Evolutionary conservation across 2,797 vertebrate species (phyloP), one percentile per base, ranked within the genome.

Genomic region (Sciaenops ocellatus): DNA sequence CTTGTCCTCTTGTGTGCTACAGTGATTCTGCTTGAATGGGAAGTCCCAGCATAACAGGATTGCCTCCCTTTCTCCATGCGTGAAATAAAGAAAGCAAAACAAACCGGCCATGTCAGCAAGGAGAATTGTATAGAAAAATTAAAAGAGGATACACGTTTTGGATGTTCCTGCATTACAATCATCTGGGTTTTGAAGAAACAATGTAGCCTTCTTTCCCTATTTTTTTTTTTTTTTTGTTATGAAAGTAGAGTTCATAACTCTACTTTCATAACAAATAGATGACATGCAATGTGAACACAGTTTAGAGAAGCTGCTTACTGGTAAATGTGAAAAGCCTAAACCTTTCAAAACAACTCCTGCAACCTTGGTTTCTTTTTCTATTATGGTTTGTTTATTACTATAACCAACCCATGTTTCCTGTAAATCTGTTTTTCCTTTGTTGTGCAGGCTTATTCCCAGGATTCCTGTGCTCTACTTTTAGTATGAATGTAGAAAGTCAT

Each of bases 401-500:
- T 17, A 82, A 28, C 59, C 34, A 62, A 20, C 46, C 15, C 24
- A 30, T 54, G 55, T 80, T 24, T 46, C 47, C 8, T 56, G 10
- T 54, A 54, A 48, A 73, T 69, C 28, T 38, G 10, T 47, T 60
- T 64, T 38, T 44, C 30, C 30, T 59, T 73, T 76, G 62, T 73
- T 68, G 20, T 61, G 64, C 13, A 69, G 51, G 34, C 52, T 78
- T 70, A 73, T 73, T 78, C 67, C 55, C 81, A 69, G 41, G 57
- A 67, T 80, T 61, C 42, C 20, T 63, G 6, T 68, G 65, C 63
- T 82, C 80, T 82, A 83, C 75, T 83, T 81, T 76, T 69, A 67
- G 64, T 66, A 59, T 62, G 50, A 81, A 76, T 71, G 28, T 51
- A 73, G 64, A 80, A 76, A 78, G 70, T 63, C 47, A 44, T 64